Evolutionary conservation across 2,888 invertebrate genomes (phyloP).

Genomic region (Auanema sp.): DNA sequence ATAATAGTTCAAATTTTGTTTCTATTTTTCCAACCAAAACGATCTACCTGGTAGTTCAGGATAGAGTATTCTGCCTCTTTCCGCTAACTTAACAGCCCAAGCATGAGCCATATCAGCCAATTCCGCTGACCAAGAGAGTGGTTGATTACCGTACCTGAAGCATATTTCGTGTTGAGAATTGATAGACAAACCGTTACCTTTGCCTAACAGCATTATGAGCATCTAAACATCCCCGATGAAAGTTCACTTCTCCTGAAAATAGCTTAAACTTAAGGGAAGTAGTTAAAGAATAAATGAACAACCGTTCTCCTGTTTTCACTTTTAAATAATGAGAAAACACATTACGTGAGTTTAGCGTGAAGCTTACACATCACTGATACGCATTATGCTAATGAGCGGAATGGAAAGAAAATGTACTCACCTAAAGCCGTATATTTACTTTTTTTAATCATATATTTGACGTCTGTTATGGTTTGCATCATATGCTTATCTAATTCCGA

Average conservation of each 20-base stretch:
- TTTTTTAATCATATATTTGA: conserved; percentile 60
- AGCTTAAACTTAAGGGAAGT: neutral
- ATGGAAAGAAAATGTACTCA: conserved; percentile 24
- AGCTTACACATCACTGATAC: no score
- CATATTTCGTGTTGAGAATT: conserved; percentile 6
- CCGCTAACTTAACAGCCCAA: conserved; percentile 62
- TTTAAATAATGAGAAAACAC: no score
- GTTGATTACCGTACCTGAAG: conserved; percentile 48
- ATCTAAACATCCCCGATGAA: conserved; percentile 62
- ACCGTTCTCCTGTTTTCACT: no score
- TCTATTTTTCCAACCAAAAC: neutral
- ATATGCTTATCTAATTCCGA: conserved; percentile 59
- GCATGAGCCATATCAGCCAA: conserved; percentile 61
- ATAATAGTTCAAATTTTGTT: conserved; percentile 2
- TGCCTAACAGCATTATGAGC: conserved; percentile 56
- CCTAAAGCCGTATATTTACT: conserved; percentile 62
- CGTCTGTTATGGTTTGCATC: conserved; percentile 64
- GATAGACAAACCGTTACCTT: conserved; percentile 12
- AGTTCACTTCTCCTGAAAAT: conserved; percentile 59
- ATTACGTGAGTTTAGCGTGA: no score
- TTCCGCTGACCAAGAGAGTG: conserved; percentile 59
- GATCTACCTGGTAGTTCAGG: conserved; percentile 58
- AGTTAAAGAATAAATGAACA: neutral
- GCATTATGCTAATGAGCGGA: no score
- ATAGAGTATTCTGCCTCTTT: conserved; percentile 58